Percentiles rank a stretch among this genome's conserved stretches.
These are phyloP conservation scores for Calephelis nemesis DNA, from an alignment of 1,140 invertebrate species.

Conservation along the genomic window DNA sequence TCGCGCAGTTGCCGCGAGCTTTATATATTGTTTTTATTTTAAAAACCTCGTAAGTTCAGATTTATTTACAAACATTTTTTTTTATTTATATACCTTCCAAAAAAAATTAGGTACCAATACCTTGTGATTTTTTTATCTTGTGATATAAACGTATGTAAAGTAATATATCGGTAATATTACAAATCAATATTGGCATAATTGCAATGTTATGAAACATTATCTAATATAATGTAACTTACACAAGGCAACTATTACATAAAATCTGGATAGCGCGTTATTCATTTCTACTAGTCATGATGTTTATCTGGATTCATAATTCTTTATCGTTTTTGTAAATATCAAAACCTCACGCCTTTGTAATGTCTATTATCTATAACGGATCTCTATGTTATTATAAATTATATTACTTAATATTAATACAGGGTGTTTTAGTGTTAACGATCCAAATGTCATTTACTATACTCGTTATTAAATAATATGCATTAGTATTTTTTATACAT, in stretches of 20 bases:
- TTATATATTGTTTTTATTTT: slow-evolving; percentile 7
- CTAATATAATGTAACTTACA: slow-evolving; percentile 57
- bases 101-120: background rate
- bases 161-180: background rate
- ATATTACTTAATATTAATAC: too few species aligned
- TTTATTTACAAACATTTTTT: slow-evolving; percentile 1
- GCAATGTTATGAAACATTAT: slow-evolving; percentile 50
- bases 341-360: background rate
- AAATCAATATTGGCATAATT: slow-evolving; percentile 27
- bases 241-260: slow-evolving; percentile 37
- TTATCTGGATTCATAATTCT: slow-evolving; percentile 2
- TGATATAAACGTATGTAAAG: background rate
- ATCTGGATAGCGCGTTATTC: slow-evolving; percentile 27
- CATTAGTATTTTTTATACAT: too few species aligned
- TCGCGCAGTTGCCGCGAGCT: slow-evolving; percentile 54
- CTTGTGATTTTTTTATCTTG: background rate
- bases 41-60: slow-evolving; percentile 19
- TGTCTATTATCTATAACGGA: too few species aligned
- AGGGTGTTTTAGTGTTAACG: too few species aligned
- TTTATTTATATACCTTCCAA: background rate
- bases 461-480: too few species aligned
- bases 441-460: too few species aligned
- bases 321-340: background rate
- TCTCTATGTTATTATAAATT: too few species aligned
- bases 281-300: background rate